Evolutionary conservation across 1,140 invertebrate species (phyloP).

Genomic region (Drosophila bifasciata): DNA sequence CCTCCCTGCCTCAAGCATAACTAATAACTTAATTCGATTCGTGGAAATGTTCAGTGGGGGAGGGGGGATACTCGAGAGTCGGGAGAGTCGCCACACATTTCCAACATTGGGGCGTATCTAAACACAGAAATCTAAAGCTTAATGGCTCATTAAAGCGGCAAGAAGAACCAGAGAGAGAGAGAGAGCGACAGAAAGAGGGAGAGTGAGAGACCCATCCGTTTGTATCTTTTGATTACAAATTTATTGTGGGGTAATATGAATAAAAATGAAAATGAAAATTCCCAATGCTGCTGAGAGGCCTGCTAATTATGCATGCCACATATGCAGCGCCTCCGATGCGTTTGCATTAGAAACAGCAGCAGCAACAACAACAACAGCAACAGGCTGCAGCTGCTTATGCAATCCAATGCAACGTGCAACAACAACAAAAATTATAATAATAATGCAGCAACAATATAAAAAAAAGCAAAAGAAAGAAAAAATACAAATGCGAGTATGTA

Average conservation of each 20-base stretch:
- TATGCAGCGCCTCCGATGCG: conserved; percentile 51
- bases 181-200: not conserved
- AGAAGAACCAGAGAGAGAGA: conserved; percentile 10
- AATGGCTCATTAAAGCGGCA: conserved; percentile 74
- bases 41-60: conserved; percentile 54
- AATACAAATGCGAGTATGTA: conserved; percentile 34
- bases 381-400: conserved; percentile 66
- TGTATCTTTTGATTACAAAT: conserved; percentile 68
- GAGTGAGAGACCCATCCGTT: conserved; percentile 3
- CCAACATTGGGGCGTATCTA: conserved; percentile 71
- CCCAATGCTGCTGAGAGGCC: conserved; percentile 30
- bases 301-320: conserved; percentile 80
- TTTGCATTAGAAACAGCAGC: conserved; percentile 63
- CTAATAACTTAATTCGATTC: conserved; percentile 82
- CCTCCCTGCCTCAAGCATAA: conserved; percentile 39
- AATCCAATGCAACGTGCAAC: conserved; percentile 49
- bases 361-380: conserved; percentile 59
- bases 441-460: conserved; percentile 71
- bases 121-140: conserved; percentile 79
- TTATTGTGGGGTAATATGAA: conserved; percentile 75
- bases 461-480: conserved; percentile 17
- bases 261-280: conserved; percentile 73
- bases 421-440: conserved; percentile 65
- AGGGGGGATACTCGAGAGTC: conserved; percentile 30
- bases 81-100: conserved; percentile 3